Evolutionary conservation across 2,888 invertebrate genomes (phyloP), one percentile per base, ranked within the genome.

Genomic region (Molorchus minor): DNA sequence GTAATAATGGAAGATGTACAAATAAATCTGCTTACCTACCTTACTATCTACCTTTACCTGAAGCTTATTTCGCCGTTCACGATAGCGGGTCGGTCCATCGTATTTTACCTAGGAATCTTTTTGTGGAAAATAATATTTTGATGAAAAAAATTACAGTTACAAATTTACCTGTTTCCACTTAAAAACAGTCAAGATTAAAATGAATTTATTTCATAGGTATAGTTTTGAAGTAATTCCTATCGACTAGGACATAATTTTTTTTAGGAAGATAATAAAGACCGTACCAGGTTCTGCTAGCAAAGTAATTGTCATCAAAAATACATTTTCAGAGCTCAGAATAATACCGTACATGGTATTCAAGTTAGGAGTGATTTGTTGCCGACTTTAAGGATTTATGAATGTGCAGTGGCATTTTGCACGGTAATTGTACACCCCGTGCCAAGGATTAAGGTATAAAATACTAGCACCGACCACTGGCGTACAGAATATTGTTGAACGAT

Each of bases 391-490:
- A 43, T 56, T 56, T 38, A 25, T 20, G 49, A 56, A 41, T 56
- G 49, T 56, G 49, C 47, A 47, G 49, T 33, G 38, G 15, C 49
- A 49, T 56, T 56, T 30, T 56, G 35, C 47, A 38, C 33, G 49
- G 41, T 40, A 49, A 43, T 43, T 56, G 43, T 56, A 41, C 56
- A 35, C 55, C 45, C 5, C 5, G 41, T 12, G 21, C 47, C 16
- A 41, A 17, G 40, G 47, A 47, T 25, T 56, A 56, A 41, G 47
- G 56, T 56, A 49, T 35, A 56, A 56, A 56, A 40, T 56, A 56
- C 56, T 16, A 16, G 35, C 36, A 47, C 20, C 16, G 8, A 5
- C 25, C 25, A 8, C 8, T 25, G 25, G 25, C 25, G 8, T 25
- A 25, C 4, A n/a, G n/a, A n/a, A n/a, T n/a, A n/a, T n/a, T n/a